These are phyloP conservation scores for Cyrtorhinus lividipennis DNA, from an alignment of 1,140 invertebrate species.

Conservation along the genomic window DNA sequence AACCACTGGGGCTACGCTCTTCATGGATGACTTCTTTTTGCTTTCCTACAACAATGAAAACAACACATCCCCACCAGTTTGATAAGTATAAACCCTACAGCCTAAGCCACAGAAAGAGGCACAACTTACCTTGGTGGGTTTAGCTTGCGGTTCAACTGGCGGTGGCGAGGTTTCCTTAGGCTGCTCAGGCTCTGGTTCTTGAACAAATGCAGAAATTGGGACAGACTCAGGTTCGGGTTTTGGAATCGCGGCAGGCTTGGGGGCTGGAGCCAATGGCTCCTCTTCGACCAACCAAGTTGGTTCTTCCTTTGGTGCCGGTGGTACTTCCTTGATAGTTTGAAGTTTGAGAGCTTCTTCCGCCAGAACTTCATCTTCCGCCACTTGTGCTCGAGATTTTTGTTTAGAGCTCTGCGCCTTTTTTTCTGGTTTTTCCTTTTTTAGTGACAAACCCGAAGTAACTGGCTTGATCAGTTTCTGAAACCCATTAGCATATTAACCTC, in stretches of 20 bases:
- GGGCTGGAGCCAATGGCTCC: background rate
- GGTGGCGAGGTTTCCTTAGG: background rate
- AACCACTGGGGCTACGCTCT: background rate
- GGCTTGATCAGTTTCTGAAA: slow-evolving; percentile 1
- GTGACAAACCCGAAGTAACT: background rate
- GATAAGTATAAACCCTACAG: no score
- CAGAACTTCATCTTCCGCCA: background rate
- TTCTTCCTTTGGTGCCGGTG: no score
- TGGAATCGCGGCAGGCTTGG: background rate
- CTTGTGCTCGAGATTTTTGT: background rate
- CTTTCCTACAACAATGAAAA: background rate
- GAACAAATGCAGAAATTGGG: background rate
- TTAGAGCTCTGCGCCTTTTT: background rate
- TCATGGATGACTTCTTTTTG: background rate
- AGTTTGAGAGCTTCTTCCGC: background rate
- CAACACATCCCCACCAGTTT: no score
- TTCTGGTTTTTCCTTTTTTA: background rate
- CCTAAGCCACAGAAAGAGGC: background rate
- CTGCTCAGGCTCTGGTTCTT: background rate
- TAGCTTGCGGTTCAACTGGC: background rate
- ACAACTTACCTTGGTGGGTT: background rate
- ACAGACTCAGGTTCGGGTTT: background rate
- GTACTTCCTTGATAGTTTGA: background rate
- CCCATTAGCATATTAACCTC: no score
- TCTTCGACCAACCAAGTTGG: no score